These are phyloP conservation scores for Maniola hyperantus DNA, from an alignment of 2,888 invertebrate species.

Conservation along the genomic window DNA sequence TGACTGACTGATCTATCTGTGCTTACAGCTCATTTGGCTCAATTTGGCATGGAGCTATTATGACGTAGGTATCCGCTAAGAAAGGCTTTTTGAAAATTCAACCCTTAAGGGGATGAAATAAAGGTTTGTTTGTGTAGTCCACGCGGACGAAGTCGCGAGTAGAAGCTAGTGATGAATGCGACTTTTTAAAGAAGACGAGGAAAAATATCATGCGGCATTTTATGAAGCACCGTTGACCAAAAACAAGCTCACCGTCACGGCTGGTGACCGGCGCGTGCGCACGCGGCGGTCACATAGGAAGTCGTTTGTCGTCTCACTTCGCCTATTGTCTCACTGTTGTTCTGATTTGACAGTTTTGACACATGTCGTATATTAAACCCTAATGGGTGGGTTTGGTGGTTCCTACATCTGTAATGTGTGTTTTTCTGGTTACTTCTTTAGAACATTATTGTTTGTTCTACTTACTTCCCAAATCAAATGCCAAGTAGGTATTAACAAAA, in stretches of 20 bases:
- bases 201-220: constrained; percentile 33
- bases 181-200: neutral
- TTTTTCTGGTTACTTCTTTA: constrained; percentile 4
- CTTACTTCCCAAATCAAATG: too few relatives aligned
- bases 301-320: constrained; percentile 63
- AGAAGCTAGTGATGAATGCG: too few relatives aligned
- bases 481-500: neutral
- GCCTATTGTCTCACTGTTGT: constrained; percentile 53
- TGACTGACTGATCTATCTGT: too few relatives aligned
- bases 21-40: too few relatives aligned
- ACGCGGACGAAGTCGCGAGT: too few relatives aligned
- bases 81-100: too few relatives aligned
- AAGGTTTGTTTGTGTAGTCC: too few relatives aligned
- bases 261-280: constrained; percentile 59
- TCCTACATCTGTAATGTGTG: neutral
- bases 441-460: neutral
- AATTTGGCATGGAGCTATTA: too few relatives aligned
- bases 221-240: constrained; percentile 56
- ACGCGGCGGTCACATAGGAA: constrained; percentile 62
- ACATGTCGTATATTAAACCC: constrained; percentile 35
- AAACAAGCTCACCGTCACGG: constrained; percentile 62
- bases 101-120: too few relatives aligned
- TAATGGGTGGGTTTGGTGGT: constrained; percentile 16
- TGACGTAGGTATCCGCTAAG: too few relatives aligned
- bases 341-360: constrained; percentile 45